A percentile compares a stretch with the other conserved stretches of the same genome.
phyloP scores from a whole-genome alignment of 2,888 invertebrate species.

The Fissipunctia ypsillon region DNA sequence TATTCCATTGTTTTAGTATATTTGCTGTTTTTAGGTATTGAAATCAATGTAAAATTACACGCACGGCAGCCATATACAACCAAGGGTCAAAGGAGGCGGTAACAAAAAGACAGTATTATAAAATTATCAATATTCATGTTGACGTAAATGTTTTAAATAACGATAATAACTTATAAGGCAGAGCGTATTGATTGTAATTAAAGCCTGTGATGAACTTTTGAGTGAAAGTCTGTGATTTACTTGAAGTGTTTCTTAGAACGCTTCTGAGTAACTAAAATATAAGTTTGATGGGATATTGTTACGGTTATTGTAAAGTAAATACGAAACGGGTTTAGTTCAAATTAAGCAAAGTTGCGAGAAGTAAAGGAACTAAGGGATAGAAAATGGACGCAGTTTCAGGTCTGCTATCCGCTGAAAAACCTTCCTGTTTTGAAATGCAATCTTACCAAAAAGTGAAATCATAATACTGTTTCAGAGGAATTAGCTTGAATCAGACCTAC shows the following conservation, averaged over 20 bases:
- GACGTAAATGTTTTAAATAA: slow-evolving; percentile 63
- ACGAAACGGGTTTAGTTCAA: neutral
- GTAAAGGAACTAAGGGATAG: neutral
- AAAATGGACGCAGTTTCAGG: neutral
- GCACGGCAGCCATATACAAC: neutral
- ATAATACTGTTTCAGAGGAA: neutral
- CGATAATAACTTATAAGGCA: slow-evolving; percentile 41
- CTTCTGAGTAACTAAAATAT: slow-evolving; percentile 42
- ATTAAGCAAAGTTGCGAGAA: neutral
- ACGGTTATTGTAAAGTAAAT: neutral
- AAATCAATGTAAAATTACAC: no score
- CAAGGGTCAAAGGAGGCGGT: slow-evolving; percentile 3
- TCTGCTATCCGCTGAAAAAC: neutral
- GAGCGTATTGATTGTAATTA: slow-evolving; percentile 53
- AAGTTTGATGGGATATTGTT: neutral
- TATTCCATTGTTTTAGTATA: no score
- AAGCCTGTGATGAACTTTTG: slow-evolving; percentile 37
- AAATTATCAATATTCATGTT: slow-evolving; percentile 47
- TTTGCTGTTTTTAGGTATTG: no score
- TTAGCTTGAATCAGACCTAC: neutral
- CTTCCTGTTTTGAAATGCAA: neutral
- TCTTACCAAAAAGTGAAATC: neutral
- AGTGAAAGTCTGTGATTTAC: slow-evolving; percentile 64
- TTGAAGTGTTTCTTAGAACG: slow-evolving; percentile 20
- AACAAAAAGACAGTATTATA: slow-evolving; percentile 30